Percentiles rank a stretch among this genome's conserved stretches.
Conservation (phyloP, 2,797 vertebrate species). For the Anguilla megastoma region DNA sequence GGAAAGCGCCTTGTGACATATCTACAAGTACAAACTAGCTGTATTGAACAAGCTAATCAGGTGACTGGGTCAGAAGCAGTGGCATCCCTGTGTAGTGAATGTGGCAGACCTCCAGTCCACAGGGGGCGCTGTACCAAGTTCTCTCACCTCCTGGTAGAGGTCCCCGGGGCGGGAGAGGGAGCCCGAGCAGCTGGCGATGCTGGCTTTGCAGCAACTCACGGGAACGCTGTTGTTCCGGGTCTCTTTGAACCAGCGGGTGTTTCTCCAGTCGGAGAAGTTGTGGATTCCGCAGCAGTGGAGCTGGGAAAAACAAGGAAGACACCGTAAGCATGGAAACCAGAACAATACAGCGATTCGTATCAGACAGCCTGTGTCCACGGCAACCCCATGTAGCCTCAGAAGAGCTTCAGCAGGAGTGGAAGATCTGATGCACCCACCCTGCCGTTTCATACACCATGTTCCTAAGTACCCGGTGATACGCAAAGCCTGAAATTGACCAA, state of each 20-base stretch:
- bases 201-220: constrained; percentile 90
- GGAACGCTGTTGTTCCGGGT: constrained; percentile 94
- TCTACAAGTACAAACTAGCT: background rate
- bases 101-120: background rate
- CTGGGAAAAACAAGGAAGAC: constrained; percentile 50
- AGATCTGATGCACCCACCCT: background rate
- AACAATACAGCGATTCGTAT: background rate
- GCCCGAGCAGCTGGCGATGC: constrained; percentile 85
- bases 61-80: background rate
- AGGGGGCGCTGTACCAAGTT: background rate
- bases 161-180: constrained; percentile 80
- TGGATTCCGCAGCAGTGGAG: constrained; percentile 93
- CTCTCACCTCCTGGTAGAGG: constrained; percentile 89
- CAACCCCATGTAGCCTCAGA: background rate
- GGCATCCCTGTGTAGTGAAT: background rate
- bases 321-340: background rate
- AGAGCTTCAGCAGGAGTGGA: background rate
- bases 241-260: constrained; percentile 91
- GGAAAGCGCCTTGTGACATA: background rate
- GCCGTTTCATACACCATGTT: constrained; percentile 16
- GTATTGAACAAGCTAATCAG: background rate
- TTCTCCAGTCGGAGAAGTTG: constrained; percentile 95
- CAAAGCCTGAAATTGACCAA: background rate
- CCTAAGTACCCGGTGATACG: background rate
- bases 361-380: background rate